Evolutionary conservation across 1,140 invertebrate genomes (phyloP).

Genomic region (Solen grandis): DNA sequence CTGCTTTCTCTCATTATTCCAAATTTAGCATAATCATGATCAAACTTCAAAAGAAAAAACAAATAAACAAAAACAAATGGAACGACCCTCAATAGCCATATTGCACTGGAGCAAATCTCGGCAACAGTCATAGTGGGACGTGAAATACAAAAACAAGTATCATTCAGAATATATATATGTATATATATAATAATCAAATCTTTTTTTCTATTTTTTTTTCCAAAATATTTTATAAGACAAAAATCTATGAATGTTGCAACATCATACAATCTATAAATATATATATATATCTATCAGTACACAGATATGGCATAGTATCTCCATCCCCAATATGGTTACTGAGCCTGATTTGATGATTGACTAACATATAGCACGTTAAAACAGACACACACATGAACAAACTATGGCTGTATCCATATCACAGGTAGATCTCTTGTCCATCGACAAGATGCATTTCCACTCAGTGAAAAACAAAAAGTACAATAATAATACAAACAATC

Average conservation of each 20-base stretch:
- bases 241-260: not conserved
- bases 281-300: not conserved
- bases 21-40: too few relatives aligned
- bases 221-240: not conserved
- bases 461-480: constrained; percentile 57
- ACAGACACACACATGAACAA: constrained; percentile 22
- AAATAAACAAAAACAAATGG: constrained; percentile 3
- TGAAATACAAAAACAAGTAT: constrained; percentile 4
- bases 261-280: not conserved
- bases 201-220: constrained; percentile 9
- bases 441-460: constrained; percentile 59
- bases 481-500: constrained; percentile 58
- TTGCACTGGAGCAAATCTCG: constrained; percentile 52
- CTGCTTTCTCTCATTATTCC: too few relatives aligned
- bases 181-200: not conserved
- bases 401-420: constrained; percentile 60
- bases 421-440: constrained; percentile 62
- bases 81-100: constrained; percentile 44
- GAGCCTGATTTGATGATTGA: constrained; percentile 19
- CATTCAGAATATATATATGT: not conserved
- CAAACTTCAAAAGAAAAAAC: too few relatives aligned
- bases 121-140: constrained; percentile 24
- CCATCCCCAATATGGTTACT: constrained; percentile 46
- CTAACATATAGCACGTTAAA: constrained; percentile 51
- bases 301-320: constrained; percentile 49